Base-by-base conservation (phyloP, 2,888 invertebrate species). In the Lepidochitona cinerea region DNA sequence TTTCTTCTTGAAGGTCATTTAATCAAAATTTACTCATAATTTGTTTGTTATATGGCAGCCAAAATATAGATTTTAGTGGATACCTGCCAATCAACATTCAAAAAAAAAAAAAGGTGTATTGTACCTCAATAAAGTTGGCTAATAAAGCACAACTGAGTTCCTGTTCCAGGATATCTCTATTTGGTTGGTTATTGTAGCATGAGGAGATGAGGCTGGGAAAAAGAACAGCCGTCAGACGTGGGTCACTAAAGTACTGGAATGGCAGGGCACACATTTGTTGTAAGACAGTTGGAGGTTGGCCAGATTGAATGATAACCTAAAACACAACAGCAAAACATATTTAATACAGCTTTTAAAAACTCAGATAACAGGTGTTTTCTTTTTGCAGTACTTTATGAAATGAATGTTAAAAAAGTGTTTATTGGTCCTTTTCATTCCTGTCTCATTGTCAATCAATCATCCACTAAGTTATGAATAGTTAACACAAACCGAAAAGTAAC, bases 221-320 rank as follows among this genome's bases (percentile, higher is more conserved):
- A 70, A 97, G 92, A 70, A 94, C 93, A 78, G 92, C 93, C 73
- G 94, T 94, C 79, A 96, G 93, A 1, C 92, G 88, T 36, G 93
- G 93, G 73, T 95, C 95, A 66, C 95, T 95, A 91, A 97, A 95
- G 92, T 96, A 97, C 83, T 95, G 94, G 88, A 92, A 96, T 0
- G 97, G 96, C 81, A 97, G 91, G 49, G 91, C 94, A 91, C 96
- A 96, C 64, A 97, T 92, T 84, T 95, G 96, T 90, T 96, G 96
- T 32, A 97, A 93, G n/a, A 92, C 96, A 52, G 95, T 95, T 0
- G 95, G 95, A 29, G 94, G 93, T 84, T 94, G 94, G 3, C 95
- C 95, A 53, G 94, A 94, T 85, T 95, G 94, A 74, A 95, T 92
- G 75, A 94, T 92, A 91, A 93, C 93, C 95, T 95, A 92, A 5